Conservation (phyloP, 2,888 invertebrate species). For the Orthonevra nobilis region DNA sequence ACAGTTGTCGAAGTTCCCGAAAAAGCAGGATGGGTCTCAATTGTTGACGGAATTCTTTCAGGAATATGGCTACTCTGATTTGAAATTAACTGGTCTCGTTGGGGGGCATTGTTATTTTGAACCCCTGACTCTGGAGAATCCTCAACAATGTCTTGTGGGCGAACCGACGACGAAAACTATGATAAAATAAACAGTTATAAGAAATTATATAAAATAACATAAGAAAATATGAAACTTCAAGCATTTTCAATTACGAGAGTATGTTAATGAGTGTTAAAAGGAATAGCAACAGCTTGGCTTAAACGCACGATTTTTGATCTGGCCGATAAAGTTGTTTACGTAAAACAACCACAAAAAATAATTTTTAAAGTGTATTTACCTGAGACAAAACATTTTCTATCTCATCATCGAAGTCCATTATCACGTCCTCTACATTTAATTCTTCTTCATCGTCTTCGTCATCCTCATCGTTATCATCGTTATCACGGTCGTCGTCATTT, state of each 20-base stretch:
- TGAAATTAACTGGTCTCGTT: neutral
- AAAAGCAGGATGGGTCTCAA: slow-evolving; percentile 12
- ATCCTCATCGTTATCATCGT: slow-evolving; percentile 58
- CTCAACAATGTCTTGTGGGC: slow-evolving; percentile 9
- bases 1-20: too few species aligned
- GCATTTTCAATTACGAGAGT: too few species aligned
- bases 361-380: slow-evolving; percentile 27
- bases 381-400: slow-evolving; percentile 61
- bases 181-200: neutral
- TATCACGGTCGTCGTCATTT: slow-evolving; percentile 66
- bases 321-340: too few species aligned
- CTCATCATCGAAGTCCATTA: slow-evolving; percentile 65
- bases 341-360: too few species aligned
- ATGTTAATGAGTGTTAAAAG: neutral
- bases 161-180: slow-evolving; percentile 38
- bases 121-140: neutral
- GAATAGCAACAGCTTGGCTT: neutral
- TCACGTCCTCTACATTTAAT: slow-evolving; percentile 50
- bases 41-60: neutral
- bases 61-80: slow-evolving; percentile 8
- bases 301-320: too few species aligned
- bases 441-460: slow-evolving; percentile 67
- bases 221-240: neutral
- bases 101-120: too few species aligned
- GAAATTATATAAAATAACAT: neutral